Base-by-base conservation (phyloP, 1,140 invertebrate genomes). In the Nebria ingens region DNA sequence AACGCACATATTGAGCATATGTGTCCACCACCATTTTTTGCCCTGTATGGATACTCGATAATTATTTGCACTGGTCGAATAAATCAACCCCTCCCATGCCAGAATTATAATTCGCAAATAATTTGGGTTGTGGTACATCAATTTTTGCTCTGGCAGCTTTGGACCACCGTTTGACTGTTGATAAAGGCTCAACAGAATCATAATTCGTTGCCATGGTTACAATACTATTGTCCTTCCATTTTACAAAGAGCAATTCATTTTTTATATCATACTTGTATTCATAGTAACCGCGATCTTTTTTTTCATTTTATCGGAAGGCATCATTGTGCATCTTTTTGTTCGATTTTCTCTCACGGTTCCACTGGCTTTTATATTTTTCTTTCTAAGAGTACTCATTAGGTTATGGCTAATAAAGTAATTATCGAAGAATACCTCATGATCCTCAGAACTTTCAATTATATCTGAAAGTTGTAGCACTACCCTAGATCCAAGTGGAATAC, bases 181-280 rank as follows among this genome's bases (percentile, higher is more conserved):
- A 57, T 52, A 65, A 23, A 55, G 60, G 64, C 51, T 65, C 60
- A 53, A 64, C 54, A 49, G 56, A 56, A 58, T 64, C 63, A 65
- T 62, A 63, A 58, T 66, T 62, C 49, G 60, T 58, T 57, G 55
- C 61, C 56, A 65, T 63, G 50, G 64, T 64, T 45, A 61, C 58
- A 38, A 64, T 57, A 61, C 58, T 64, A 58, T 64, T 63, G 57
- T 64, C 62, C 51, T 63, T 60, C 60, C 64, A 65, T 56, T 60
- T 54, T 53, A 63, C 61, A 53, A 63, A 57, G 51, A 57, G 52
- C 55, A 52, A 20, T 12, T 22, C 51, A 19, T 52, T 22, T 52
- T 19, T 52, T 22, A 9, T 52, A 59, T 64, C 64, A 56, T 63
- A 62, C 54, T 58, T 57, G 56, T 64, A 60, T 58, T 65, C 61